Base-by-base conservation (phyloP, 2,113 vertebrate genomes). In the Columbina picui region DNA sequence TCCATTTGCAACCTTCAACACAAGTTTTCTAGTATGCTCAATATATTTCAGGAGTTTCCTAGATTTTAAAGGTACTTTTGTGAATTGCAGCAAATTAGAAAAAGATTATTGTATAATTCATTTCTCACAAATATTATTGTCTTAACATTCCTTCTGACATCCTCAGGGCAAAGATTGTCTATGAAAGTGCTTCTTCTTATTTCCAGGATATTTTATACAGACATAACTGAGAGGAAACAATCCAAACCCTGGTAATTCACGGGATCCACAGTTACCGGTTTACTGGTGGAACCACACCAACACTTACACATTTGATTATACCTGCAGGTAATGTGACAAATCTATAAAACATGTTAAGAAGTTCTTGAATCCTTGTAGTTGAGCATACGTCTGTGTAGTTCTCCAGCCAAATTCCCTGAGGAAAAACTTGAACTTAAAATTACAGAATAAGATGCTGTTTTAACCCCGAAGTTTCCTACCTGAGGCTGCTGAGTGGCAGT, bases 401-500 rank as follows among this genome's bases (percentile, higher is more conserved):
- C 45, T 57, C 50, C 76, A 85, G 56, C 14, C 12, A 1, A 19
- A 50, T 47, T 25, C 53, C 73, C 13, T 16, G n/a, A 55, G 55
- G 50, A 41, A 74, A 64, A 64, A 1, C 2, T 21, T 29, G 75
- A 77, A 26, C 38, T 75, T 82, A 86, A 52, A 80, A 65, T 3
- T 12, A 19, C 1, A 56, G 34, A 59, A 2, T 30, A 65, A 74
- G 50, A 9, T 27, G 49, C 25, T 53, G 0, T 50, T 1, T 53
- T 79, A 30, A 39, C 47, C 3, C 14, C 22, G 8, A 15, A 64
- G 45, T 30, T 49, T 87, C 97, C 97, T 98, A 99, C 99, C 99
- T 99, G 99, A 88, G 99, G 99, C 94, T 99, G 99, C 97, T 99
- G 99, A 92, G 98, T 98, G 36, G 99, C 98, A 76, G 98, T 98